Percentiles rank a stretch among this genome's conserved stretches.
These are phyloP conservation scores for Saccostrea cuccullata DNA, from an alignment of 1,140 invertebrate genomes.

Conservation along the genomic window DNA sequence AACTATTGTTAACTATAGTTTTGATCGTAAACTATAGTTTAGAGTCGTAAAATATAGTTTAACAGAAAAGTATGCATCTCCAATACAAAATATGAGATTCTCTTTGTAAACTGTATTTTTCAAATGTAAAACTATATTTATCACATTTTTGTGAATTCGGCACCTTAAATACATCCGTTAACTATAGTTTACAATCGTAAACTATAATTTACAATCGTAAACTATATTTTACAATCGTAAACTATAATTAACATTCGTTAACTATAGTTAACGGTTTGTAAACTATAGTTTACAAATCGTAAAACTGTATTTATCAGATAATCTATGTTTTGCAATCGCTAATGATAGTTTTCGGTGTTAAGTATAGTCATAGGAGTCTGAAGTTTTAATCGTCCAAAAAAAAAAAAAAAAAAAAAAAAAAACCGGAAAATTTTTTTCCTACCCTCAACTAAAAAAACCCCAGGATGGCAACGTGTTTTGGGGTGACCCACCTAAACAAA, in stretches of 20 bases:
- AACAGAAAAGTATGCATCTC: not conserved
- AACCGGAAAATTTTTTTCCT: too few species aligned
- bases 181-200: not conserved
- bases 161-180: not conserved
- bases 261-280: too few species aligned
- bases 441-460: too few species aligned
- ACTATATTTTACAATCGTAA: not conserved
- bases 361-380: too few species aligned
- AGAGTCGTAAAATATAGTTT: not conserved
- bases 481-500: too few species aligned
- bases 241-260: not conserved
- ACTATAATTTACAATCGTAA: not conserved
- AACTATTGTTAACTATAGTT: slow-evolving; percentile 6
- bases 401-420: too few species aligned
- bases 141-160: not conserved
- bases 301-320: too few species aligned
- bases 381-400: too few species aligned
- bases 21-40: not conserved
- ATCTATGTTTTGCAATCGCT: too few species aligned
- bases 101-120: not conserved
- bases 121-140: not conserved
- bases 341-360: not conserved
- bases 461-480: too few species aligned
- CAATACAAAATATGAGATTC: not conserved
- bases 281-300: too few species aligned